Evolutionary conservation across 2,113 vertebrate species (phyloP), one percentile per base, ranked within the genome.

Genomic region (Entomyzon cyanotis): DNA sequence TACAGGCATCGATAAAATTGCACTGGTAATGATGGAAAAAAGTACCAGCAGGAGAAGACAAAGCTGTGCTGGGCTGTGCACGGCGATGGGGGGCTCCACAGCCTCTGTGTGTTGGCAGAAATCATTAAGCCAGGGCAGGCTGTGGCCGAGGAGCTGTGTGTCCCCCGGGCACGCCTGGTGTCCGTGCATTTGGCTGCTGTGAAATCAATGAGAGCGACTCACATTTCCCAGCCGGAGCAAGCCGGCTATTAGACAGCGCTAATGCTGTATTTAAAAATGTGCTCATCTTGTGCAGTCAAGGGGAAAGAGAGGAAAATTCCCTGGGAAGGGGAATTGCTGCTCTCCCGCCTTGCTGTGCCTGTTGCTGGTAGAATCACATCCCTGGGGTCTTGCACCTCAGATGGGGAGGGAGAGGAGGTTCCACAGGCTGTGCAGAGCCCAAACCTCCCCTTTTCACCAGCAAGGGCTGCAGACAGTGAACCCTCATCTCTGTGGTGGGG

Each of bases 401-500:
- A 2, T 37, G 62, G 0, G 5, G 14, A 21, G 11, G 11, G 4
- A 44, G 4, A 37, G 31, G 28, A 78, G 12, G 15, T 33, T 30
- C 52, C 9, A 17, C 46, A 25, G 65, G 12, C 24, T 9, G 0
- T 9, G n/a, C 44, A 10, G 0, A 5, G 27, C 33, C 42, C 70
- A 16, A 31, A 41, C 5, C 15, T 53, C 44, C 76, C 50, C 1
- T 0, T 50, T 53, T 28, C 56, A 37, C 41, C 73, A 80, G 47
- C 22, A 21, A 11, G n/a, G 64, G 41, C 37, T 37, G 33, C 30
- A 62, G 75, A 44, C 23, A 53, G 52, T 39, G 63, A 74, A 39
- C 5, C 24, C 3, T 25, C 1, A 0, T 20, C 0, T 9, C 19
- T 0, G 2, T 3, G 17, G 42, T 12, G 50, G 17, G 47, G 12